Conservation (phyloP, 1,140 invertebrate genomes). For the Anoplophora glabripennis region DNA sequence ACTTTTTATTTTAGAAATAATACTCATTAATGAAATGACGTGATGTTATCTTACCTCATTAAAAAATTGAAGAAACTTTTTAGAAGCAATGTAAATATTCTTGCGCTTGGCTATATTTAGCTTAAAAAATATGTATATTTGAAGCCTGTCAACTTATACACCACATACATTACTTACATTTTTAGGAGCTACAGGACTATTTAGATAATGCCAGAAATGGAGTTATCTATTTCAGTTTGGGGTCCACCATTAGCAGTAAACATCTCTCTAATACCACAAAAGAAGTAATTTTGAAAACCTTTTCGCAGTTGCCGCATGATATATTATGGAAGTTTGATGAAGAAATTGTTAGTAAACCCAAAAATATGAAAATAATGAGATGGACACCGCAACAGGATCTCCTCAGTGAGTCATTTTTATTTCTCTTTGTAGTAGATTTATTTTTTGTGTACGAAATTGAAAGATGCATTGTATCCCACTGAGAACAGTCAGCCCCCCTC, state of each 20-base stretch:
- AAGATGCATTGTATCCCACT: too few species aligned
- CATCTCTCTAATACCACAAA: conserved; percentile 45
- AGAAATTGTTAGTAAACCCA: conserved; percentile 48
- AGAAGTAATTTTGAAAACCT: conserved; percentile 49
- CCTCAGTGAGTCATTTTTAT: conserved; percentile 47
- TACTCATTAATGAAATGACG: too few species aligned
- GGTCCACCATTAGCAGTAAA: conserved; percentile 50
- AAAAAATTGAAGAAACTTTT: too few species aligned
- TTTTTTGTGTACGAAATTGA: neutral
- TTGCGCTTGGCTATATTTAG: too few species aligned
- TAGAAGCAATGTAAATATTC: too few species aligned
- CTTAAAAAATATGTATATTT: too few species aligned
- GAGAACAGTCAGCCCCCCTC: too few species aligned
- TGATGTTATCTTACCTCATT: too few species aligned
- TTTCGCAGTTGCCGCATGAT: conserved; percentile 49
- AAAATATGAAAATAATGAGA: conserved; percentile 51
- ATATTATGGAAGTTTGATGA: conserved; percentile 59
- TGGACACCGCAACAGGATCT: conserved; percentile 64
- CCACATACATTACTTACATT: neutral
- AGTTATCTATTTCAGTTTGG: conserved; percentile 60
- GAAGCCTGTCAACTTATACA: too few species aligned
- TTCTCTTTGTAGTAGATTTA: neutral
- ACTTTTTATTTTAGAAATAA: too few species aligned
- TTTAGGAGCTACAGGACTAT: conserved; percentile 55
- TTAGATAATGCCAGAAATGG: conserved; percentile 57